phyloP scores from a whole-genome alignment of 2,113 vertebrate genomes.

The Macheiramphus alcinus region DNA sequence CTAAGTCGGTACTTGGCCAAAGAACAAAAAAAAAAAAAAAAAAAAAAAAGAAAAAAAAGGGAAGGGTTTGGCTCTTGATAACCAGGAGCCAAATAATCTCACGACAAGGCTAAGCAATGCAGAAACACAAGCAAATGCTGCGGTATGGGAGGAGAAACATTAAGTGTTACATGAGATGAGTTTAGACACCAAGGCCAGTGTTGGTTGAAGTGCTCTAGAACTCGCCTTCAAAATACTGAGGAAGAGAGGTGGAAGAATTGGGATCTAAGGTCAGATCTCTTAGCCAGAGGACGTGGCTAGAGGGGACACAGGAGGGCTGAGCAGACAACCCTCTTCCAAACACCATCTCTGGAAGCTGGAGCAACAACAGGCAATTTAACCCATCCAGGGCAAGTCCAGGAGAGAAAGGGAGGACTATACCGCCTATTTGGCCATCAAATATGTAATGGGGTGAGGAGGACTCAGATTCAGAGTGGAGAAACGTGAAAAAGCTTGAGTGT shows the following conservation, averaged over 20 bases:
- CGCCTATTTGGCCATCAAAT: neutral
- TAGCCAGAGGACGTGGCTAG: neutral
- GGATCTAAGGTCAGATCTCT: no score
- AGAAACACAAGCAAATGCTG: neutral
- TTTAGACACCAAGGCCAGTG: neutral
- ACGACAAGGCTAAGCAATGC: neutral
- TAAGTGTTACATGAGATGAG: neutral
- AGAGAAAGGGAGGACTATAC: neutral
- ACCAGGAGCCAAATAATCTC: neutral
- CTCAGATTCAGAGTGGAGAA: neutral
- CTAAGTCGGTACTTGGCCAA: neutral
- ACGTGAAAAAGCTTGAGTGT: rapidly evolving
- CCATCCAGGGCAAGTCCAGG: neutral
- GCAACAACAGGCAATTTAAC: neutral
- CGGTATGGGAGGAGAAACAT: neutral
- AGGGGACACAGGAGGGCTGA: neutral
- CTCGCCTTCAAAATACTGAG: neutral
- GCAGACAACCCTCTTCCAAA: neutral
- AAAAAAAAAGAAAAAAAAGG: rapidly evolving
- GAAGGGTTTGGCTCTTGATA: neutral
- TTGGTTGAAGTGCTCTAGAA: neutral
- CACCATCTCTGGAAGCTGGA: neutral
- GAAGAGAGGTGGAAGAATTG: neutral
- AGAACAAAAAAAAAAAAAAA: rapidly evolving
- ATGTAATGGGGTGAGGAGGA: neutral